phyloP scores from a whole-genome alignment of 2,113 vertebrate genomes.

The Tragelaphus imberbis region DNA sequence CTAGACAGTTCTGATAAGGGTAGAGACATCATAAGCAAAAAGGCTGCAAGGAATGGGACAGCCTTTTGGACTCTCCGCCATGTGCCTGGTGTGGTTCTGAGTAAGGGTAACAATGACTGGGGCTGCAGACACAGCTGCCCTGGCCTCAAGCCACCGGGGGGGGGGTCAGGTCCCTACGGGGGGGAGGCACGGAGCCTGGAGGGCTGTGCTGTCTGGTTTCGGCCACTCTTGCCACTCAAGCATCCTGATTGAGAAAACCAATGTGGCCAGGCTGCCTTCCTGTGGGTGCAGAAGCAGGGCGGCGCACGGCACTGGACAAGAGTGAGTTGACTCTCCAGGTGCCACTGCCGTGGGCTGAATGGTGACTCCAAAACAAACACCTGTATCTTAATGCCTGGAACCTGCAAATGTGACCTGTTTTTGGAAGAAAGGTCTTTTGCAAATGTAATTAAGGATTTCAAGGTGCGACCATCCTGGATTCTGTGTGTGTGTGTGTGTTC shows the following conservation, averaged over 20 bases:
- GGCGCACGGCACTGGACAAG: not conserved
- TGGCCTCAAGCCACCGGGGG: rapidly evolving
- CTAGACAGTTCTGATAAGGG: not conserved
- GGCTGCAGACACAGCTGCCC: not conserved
- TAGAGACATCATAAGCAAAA: not conserved
- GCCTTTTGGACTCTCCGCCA: not conserved
- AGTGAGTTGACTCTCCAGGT: not conserved
- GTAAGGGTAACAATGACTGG: not conserved
- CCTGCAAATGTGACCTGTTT: not conserved
- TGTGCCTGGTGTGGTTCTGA: not conserved
- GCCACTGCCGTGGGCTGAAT: not conserved
- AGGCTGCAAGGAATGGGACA: not conserved
- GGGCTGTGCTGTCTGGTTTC: not conserved
- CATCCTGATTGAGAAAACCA: not conserved
- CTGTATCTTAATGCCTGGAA: not conserved
- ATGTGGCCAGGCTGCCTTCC: not conserved
- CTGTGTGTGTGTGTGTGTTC: not conserved
- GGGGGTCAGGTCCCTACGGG: rapidly evolving
- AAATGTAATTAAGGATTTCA: not conserved
- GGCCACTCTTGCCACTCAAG: not conserved
- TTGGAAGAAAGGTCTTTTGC: not conserved
- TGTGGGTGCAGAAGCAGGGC: not conserved
- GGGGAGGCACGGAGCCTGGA: not conserved
- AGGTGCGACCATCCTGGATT: not conserved
- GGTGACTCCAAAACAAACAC: not conserved